phyloP scores from a whole-genome alignment of 2,113 vertebrate species.

The Maccullochella peelii region DNA sequence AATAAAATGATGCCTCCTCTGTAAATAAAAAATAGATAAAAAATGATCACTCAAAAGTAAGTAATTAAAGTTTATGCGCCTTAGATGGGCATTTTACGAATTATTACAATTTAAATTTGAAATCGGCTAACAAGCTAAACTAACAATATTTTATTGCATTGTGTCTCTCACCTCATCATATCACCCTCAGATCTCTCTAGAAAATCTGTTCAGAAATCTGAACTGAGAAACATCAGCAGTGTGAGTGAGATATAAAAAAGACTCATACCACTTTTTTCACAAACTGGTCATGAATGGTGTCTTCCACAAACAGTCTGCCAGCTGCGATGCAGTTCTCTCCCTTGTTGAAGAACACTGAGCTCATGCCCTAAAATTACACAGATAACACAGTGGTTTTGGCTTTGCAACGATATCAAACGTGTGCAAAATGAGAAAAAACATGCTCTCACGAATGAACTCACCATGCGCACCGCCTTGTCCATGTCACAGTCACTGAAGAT shows the following conservation, averaged over 20 bases:
- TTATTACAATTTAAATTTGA: no score
- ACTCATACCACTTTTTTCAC: conserved; percentile 86
- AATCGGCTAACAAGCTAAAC: no score
- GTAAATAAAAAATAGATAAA: no score
- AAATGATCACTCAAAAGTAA: no score
- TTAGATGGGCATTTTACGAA: no score
- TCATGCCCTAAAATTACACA: conserved; percentile 86
- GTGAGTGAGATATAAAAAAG: background rate
- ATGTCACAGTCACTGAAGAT: conserved; percentile 92
- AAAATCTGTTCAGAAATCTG: no score
- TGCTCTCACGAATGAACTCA: conserved; percentile 42
- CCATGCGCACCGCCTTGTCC: conserved; percentile 90
- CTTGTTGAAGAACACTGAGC: conserved; percentile 92
- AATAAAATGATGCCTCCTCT: no score
- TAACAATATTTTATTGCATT: no score
- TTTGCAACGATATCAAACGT: background rate
- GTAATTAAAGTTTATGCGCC: no score
- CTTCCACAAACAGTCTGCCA: conserved; percentile 89
- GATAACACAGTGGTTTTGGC: background rate
- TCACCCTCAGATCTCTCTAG: no score
- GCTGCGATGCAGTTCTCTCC: conserved; percentile 94
- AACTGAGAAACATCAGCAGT: background rate
- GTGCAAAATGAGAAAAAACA: background rate
- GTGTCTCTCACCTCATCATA: no score
- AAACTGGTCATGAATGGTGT: conserved; percentile 88